These are phyloP conservation scores for Melieria picta DNA, from an alignment of 2,888 invertebrate genomes.

Conservation along the genomic window DNA sequence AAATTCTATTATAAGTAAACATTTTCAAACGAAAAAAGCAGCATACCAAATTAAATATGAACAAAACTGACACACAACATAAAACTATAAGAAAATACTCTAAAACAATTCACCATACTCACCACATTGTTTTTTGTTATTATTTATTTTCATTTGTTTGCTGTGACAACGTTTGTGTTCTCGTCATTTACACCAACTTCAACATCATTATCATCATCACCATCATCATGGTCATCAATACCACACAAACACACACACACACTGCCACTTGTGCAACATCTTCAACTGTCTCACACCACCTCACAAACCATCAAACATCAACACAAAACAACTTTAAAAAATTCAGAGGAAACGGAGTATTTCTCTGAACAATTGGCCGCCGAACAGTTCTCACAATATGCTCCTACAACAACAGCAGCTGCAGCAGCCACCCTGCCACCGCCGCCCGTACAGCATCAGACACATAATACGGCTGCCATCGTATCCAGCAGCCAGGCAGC, in stretches of 20 bases:
- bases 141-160: no score
- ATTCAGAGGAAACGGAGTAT: conserved; percentile 65
- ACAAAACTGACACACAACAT: background rate
- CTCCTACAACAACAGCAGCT: conserved; percentile 55
- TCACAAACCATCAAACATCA: conserved; percentile 23
- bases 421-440: conserved; percentile 59
- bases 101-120: background rate
- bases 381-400: conserved; percentile 67
- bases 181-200: background rate
- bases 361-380: conserved; percentile 67
- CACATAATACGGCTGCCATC: conserved; percentile 64
- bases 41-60: no score
- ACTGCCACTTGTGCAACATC: conserved; percentile 31
- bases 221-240: conserved; percentile 26
- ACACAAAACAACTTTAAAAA: conserved; percentile 15
- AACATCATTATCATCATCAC: conserved; percentile 20
- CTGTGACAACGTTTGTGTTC: no score
- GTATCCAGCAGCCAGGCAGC: conserved; percentile 60
- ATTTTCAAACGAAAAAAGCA: no score
- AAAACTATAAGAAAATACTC: conserved; percentile 3
- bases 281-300: conserved; percentile 39
- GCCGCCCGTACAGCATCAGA: conserved; percentile 64
- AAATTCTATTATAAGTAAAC: no score
- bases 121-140: background rate
- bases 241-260: conserved; percentile 33